Evolutionary conservation across 2,113 vertebrate species (phyloP).

Genomic region (Syngnathus typhle): DNA sequence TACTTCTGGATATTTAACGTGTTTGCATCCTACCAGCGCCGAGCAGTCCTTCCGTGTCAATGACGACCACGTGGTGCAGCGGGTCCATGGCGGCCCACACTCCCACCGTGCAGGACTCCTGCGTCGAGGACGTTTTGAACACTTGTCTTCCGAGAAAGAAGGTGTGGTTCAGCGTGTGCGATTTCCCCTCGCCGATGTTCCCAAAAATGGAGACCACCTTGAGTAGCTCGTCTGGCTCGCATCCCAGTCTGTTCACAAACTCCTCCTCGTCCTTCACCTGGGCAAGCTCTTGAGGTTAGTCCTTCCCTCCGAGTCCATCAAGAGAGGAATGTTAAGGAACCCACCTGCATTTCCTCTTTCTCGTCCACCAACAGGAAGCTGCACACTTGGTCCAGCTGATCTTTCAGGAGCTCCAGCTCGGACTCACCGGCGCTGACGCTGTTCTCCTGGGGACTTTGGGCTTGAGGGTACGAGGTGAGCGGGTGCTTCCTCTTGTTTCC

Average conservation of each 20-base stretch:
- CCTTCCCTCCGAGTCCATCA: accelerated
- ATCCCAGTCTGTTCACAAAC: constrained; percentile 85
- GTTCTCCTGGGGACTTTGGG: constrained; percentile 49
- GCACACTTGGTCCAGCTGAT: constrained; percentile 82
- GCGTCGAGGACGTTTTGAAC: constrained; percentile 92
- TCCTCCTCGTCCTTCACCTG: constrained; percentile 89
- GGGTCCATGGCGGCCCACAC: constrained; percentile 97
- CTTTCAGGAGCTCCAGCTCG: constrained; percentile 75
- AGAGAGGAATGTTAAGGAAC: neutral
- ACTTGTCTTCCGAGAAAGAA: constrained; percentile 96
- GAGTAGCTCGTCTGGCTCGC: constrained; percentile 85
- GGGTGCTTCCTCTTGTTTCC: constrained; percentile 90
- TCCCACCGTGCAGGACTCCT: constrained; percentile 96
- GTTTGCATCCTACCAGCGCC: constrained; percentile 71
- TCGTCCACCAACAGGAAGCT: constrained; percentile 96
- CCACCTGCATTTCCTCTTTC: constrained; percentile 92
- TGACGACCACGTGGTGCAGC: constrained; percentile 83
- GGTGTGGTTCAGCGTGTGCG: constrained; percentile 95
- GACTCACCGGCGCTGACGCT: constrained; percentile 63
- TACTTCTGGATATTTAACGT: neutral
- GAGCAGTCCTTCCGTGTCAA: constrained; percentile 94
- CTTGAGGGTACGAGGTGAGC: constrained; percentile 67
- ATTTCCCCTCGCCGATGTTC: constrained; percentile 97
- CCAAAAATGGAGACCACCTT: constrained; percentile 99
- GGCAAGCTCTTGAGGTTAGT: constrained; percentile 24